These are phyloP conservation scores for Contarinia nasturtii DNA, from an alignment of 1,140 invertebrate genomes.

Conservation along the genomic window DNA sequence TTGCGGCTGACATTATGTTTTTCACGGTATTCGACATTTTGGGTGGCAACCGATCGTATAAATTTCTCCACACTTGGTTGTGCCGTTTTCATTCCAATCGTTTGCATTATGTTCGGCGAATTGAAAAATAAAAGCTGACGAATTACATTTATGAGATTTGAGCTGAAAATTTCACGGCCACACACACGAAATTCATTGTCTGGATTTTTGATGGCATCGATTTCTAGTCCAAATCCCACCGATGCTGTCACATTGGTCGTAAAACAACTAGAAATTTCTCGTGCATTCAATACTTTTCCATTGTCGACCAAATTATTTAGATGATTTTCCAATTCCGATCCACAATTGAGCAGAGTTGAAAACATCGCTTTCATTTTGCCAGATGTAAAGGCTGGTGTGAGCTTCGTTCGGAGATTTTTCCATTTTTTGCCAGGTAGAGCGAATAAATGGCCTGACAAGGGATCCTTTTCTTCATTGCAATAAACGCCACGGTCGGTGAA, in stretches of 20 bases:
- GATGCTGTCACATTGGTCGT: neutral
- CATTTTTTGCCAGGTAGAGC: conserved; percentile 26
- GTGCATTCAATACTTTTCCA: neutral
- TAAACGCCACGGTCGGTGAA: no score
- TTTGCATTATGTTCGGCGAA: neutral
- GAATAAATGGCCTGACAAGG: conserved; percentile 20
- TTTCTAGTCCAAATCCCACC: neutral
- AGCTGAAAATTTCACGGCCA: neutral
- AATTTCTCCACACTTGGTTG: neutral
- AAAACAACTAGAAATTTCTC: neutral
- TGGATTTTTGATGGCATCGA: neutral
- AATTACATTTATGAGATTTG: neutral
- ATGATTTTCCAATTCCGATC: neutral
- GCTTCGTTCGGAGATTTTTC: conserved; percentile 31
- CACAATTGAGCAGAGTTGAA: neutral
- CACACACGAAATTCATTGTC: neutral
- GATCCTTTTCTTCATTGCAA: conserved; percentile 7
- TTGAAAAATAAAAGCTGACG: neutral
- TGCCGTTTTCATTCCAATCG: neutral
- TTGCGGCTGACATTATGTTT: neutral
- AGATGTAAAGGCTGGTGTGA: conserved; percentile 36
- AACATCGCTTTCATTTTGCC: conserved; percentile 36
- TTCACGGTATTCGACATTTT: neutral
- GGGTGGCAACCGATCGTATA: neutral
- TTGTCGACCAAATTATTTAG: neutral